Conservation (phyloP, 2,888 invertebrate species). For the Tanaodytes sp. region DNA sequence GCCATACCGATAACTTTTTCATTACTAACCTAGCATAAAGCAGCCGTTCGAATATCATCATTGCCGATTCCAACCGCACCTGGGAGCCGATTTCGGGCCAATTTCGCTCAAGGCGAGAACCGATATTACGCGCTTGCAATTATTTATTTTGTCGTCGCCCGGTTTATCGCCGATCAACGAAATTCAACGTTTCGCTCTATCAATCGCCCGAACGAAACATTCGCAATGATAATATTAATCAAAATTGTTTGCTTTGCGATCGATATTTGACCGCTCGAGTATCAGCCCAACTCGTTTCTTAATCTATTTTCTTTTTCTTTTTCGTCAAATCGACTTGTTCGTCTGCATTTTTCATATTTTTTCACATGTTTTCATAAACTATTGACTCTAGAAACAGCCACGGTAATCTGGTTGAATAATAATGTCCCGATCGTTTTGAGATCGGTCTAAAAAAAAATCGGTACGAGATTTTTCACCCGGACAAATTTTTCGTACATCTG, state of each 20-base stretch:
- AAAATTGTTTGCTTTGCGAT: conserved; percentile 17
- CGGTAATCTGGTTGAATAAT: too few relatives aligned
- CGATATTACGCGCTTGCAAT: too few relatives aligned
- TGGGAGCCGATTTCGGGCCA: conserved; percentile 63
- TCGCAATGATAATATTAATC: conserved; percentile 26
- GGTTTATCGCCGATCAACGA: conserved; percentile 31
- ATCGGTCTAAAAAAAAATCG: too few relatives aligned
- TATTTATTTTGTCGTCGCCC: conserved; percentile 7
- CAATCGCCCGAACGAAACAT: conserved; percentile 27
- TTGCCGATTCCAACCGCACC: conserved; percentile 65
- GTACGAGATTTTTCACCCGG: too few relatives aligned
- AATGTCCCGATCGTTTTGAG: too few relatives aligned
- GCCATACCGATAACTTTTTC: conserved; percentile 66
- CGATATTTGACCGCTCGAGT: conserved; percentile 7
- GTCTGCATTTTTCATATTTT: too few relatives aligned
- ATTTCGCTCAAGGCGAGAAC: conserved; percentile 15
- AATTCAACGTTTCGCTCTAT: conserved; percentile 33
- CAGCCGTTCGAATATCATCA: conserved; percentile 72
- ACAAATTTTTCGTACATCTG: too few relatives aligned
- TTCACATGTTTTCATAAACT: too few relatives aligned
- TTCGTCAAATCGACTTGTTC: too few relatives aligned
- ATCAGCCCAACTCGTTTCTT: too few relatives aligned
- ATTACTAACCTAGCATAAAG: conserved; percentile 73
- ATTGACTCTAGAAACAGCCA: too few relatives aligned
- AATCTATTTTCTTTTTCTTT: too few relatives aligned